A percentile compares a stretch with the other conserved stretches of the same genome.
Conservation (phyloP, 2,888 invertebrate genomes). For the Suillia variegata region DNA sequence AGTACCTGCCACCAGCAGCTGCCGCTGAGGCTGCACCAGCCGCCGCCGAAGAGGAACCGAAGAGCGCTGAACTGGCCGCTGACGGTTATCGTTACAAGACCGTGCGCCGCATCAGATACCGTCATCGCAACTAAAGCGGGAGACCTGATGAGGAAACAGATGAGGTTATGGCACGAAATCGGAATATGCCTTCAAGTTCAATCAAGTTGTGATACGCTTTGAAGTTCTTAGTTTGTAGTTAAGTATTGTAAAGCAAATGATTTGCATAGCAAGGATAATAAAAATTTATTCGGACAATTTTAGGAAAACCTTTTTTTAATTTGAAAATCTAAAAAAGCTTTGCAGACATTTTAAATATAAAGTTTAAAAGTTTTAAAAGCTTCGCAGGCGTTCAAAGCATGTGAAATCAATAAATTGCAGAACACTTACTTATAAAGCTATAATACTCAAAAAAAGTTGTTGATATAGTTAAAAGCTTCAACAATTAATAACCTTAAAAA, state of each 20-base stretch:
- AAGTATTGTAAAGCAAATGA: neutral
- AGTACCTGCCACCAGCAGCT: constrained; percentile 50
- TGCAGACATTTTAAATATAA: too few relatives aligned
- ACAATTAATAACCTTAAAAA: too few relatives aligned
- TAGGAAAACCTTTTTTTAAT: too few relatives aligned
- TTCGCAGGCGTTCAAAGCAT: too few relatives aligned
- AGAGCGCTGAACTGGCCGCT: constrained; percentile 50
- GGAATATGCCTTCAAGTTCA: neutral
- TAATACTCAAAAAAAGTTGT: too few relatives aligned
- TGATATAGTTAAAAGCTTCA: too few relatives aligned
- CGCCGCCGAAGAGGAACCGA: constrained; percentile 34
- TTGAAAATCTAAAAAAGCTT: too few relatives aligned
- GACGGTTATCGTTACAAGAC: constrained; percentile 59
- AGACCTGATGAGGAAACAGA: neutral
- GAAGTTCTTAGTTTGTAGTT: neutral
- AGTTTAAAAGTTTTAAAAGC: too few relatives aligned
- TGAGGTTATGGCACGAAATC: neutral
- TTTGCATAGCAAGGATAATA: neutral
- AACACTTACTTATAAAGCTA: too few relatives aligned
- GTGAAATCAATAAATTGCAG: too few relatives aligned
- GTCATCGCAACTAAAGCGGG: constrained; percentile 47
- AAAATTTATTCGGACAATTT: constrained; percentile 1
- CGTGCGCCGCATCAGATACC: constrained; percentile 51
- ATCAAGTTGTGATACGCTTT: neutral
- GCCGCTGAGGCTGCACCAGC: constrained; percentile 26